Evolutionary conservation across 2,113 vertebrate species (phyloP), one percentile per base, ranked within the genome.

Genomic region (Pelobates fuscus): DNA sequence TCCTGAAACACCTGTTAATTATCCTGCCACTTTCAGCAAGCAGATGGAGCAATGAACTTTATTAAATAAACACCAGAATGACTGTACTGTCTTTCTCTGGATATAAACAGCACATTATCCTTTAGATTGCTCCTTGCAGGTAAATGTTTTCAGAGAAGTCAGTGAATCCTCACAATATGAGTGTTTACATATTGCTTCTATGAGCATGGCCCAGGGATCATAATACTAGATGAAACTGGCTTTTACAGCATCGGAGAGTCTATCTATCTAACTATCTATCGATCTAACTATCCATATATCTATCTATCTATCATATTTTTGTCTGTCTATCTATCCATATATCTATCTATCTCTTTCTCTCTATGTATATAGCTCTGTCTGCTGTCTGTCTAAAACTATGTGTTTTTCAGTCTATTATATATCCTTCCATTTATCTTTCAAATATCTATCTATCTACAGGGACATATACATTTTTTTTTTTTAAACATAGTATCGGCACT

Each of bases 1-100:
- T 71, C 26, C 58, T 30, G 25, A 49, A 61, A 17, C 70, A 71
- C 58, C 70, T 71, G 68, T 55, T 70, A 70, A 70, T 60, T 70
- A 59, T 60, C 55, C 68, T 46, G 41, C 57, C 23, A 17, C 24
- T 26, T 61, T 46, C 57, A 30, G 41, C 6, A 21, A 62, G 25
- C 70, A 71, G 70, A 61, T 71, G 70, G 70, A 62, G 70, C 25
- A 2, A 2, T 30, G 43, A 46, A 71, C 55, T 62, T 62, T 62
- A 71, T 49, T 62, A 62, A 62, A 62, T 62, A 61, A 62, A 62
- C 70, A 62, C 24, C 43, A 21, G 70, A 62, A 62, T 17, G 17
- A 21, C 58, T 52, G 32, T 37, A 21, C 55, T 18, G 24, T 20
- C 17, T 70, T 60, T 70, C 30, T 17, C 37, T 20, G 58, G 37